Evolutionary conservation across 2,797 vertebrate species (phyloP).

Genomic region (Myotis myotis): DNA sequence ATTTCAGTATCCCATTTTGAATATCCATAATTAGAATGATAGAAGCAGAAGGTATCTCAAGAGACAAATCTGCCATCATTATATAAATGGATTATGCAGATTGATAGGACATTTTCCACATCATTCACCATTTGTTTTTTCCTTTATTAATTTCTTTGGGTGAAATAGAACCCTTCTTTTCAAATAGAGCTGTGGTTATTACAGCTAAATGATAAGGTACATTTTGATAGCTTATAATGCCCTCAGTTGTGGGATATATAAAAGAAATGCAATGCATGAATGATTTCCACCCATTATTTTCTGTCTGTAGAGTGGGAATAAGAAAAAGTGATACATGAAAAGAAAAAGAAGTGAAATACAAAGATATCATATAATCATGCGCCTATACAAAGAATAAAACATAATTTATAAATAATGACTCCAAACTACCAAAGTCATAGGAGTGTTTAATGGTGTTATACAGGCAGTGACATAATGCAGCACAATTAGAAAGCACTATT

Average conservation of each 20-base stretch:
- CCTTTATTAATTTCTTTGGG: slow-evolving; percentile 49
- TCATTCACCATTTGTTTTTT: slow-evolving; percentile 61
- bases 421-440: not conserved
- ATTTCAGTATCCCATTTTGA: slow-evolving; percentile 12
- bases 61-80: slow-evolving; percentile 62
- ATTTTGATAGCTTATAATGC: slow-evolving; percentile 23
- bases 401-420: not conserved
- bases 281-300: slow-evolving; percentile 25
- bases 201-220: slow-evolving; percentile 22
- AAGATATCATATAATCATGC: not conserved
- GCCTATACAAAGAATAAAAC: not conserved
- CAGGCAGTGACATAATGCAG: not conserved
- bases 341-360: not conserved
- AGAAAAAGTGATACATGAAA: not conserved
- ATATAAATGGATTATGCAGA: slow-evolving; percentile 53
- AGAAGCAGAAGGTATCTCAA: slow-evolving; percentile 38
- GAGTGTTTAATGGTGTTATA: not conserved
- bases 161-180: slow-evolving; percentile 23
- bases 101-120: slow-evolving; percentile 54
- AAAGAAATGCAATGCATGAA: slow-evolving; percentile 45
- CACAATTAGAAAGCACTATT: not conserved
- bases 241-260: not conserved
- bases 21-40: slow-evolving; percentile 56
- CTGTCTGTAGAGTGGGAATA: not conserved
- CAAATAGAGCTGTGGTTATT: slow-evolving; percentile 22